Base-by-base conservation (phyloP, 2,797 vertebrate genomes). In the Syncerus caffer region DNA sequence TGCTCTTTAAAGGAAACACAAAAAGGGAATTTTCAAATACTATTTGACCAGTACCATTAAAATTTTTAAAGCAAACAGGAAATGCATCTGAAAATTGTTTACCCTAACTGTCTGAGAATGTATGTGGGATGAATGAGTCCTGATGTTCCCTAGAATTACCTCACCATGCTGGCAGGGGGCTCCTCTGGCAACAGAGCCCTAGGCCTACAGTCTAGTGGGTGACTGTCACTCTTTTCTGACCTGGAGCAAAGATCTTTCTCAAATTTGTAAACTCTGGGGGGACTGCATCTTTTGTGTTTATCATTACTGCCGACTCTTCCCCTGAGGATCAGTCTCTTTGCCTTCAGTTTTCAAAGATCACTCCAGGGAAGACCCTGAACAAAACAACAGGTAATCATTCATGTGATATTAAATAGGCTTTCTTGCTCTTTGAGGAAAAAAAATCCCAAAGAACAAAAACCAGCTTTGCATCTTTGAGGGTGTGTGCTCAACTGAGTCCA, bases 51-150 rank as follows among this genome's bases (percentile, higher is more conserved):
- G 53, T 51, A 25, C 23, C 45, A 86, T 38, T 34, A 57, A 60
- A 17, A 50, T 85, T 85, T 76, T 85, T 82, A 53, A 71, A 29
- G 80, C 3, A 95, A 97, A 93, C 90, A 95, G 92, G 51, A 96
- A 95, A 93, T 89, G 80, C 89, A 93, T 85, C 45, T 97, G 94
- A 97, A 96, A 92, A 2, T 21, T 92, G 93, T 95, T 98, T 98
- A 93, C 96, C 0, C 0, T 97, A 50, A 96, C n/a, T 50, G 96
- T 95, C 50, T 62, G 96, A 93, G 92, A 64, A 93, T 82, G 90
- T 86, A 25, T 86, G 92, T 60, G 91, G 89, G 76, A 0, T n/a
- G 95, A 98, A 97, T 93, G 74, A 93, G 31, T 84, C 51, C 31
- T 90, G 85, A 89, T 97, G 86, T 76, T 90, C 13, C 31, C 74